Evolutionary conservation across 2,888 invertebrate species (phyloP).

Genomic region (Alloscopus bannaensis): DNA sequence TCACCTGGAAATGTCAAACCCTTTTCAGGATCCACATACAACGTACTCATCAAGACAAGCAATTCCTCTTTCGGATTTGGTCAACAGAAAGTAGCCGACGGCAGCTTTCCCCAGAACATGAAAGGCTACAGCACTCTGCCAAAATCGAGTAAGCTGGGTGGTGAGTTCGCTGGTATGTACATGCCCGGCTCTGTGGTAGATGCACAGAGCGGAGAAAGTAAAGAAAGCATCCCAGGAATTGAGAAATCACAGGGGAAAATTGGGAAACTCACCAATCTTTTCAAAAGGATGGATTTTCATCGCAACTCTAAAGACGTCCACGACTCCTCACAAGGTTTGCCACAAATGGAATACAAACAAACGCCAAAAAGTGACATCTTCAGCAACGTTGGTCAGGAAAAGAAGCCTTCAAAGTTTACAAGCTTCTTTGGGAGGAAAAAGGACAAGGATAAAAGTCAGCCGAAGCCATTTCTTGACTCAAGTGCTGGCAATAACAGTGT

Average conservation of each 20-base stretch:
- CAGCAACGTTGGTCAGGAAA: conserved; percentile 21
- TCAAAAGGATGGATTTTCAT: conserved; percentile 67
- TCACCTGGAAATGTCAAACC: conserved; percentile 30
- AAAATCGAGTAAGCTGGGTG: conserved; percentile 66
- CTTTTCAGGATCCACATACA: conserved; percentile 60
- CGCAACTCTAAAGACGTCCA: conserved; percentile 44
- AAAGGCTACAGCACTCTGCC: conserved; percentile 68
- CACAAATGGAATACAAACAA: conserved; percentile 8
- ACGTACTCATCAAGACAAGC: conserved; percentile 63
- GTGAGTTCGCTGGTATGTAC: conserved; percentile 49
- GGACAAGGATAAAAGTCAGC: conserved; percentile 50
- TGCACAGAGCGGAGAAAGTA: conserved; percentile 53
- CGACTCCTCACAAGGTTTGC: not conserved
- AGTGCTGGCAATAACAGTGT: conserved; percentile 29
- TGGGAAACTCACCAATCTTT: conserved; percentile 63
- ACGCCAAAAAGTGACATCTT: not conserved
- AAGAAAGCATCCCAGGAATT: conserved; percentile 60
- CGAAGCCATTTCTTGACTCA: conserved; percentile 64
- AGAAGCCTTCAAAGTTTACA: conserved; percentile 54
- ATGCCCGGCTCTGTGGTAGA: conserved; percentile 46
- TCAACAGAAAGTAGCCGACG: conserved; percentile 55
- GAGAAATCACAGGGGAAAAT: conserved; percentile 60
- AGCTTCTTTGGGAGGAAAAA: conserved; percentile 65
- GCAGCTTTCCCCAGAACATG: conserved; percentile 45
- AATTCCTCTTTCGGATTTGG: conserved; percentile 66